Percentiles rank a stretch among this genome's conserved stretches.
Conservation (phyloP, 2,888 invertebrate genomes). For the Odiellus spinosus region DNA sequence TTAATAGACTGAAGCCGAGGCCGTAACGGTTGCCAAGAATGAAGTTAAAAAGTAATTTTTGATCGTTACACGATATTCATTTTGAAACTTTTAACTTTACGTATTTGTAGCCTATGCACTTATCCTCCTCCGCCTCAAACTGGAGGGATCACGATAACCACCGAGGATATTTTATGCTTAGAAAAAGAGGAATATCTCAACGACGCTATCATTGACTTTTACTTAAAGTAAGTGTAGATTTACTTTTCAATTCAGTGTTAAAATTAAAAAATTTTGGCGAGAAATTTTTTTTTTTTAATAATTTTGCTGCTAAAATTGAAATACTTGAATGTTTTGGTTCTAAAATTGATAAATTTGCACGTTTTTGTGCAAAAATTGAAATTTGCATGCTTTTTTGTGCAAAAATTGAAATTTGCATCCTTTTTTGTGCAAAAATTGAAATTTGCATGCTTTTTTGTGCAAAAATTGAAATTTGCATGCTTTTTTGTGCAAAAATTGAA, state of each 20-base stretch:
- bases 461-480: too few species aligned
- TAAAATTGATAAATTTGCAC: background rate
- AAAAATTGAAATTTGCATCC: too few species aligned
- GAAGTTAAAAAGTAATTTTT: constrained; percentile 9
- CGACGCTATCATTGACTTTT: constrained; percentile 95
- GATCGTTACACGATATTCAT: background rate
- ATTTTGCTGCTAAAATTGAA: too few species aligned
- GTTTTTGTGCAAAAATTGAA: too few species aligned
- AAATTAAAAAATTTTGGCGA: background rate
- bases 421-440: too few species aligned
- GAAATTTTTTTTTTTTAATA: too few species aligned
- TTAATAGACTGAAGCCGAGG: too few species aligned
- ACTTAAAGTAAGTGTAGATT: constrained; percentile 46
- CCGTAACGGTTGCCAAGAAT: too few species aligned
- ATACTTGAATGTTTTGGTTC: too few species aligned
- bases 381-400: too few species aligned
- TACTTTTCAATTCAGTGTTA: constrained; percentile 9
- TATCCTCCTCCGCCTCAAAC: constrained; percentile 67
- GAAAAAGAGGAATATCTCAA: constrained; percentile 51
- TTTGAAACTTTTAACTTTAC: constrained; percentile 4
- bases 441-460: too few species aligned
- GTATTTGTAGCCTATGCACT: constrained; percentile 47
- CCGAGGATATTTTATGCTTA: constrained; percentile 39
- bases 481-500: too few species aligned
- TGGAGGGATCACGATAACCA: constrained; percentile 75